Evolutionary conservation across 2,888 invertebrate genomes (phyloP), one percentile per base, ranked within the genome.

Genomic region (Cryptocephalus moraei): DNA sequence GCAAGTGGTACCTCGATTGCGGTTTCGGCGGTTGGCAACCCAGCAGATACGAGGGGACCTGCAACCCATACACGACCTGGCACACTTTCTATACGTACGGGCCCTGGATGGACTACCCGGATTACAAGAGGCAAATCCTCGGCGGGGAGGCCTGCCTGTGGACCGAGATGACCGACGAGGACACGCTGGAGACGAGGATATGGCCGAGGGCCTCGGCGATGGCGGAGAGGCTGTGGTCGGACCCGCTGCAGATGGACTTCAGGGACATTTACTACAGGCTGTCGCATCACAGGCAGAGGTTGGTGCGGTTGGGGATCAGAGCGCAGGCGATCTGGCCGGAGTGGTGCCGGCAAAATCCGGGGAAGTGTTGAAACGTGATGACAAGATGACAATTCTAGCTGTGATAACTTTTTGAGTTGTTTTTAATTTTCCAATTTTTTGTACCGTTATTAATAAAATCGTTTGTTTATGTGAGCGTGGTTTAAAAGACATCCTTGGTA

Each of bases 1-100:
- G 88, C 63, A 83, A 85, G 10, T 86, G 86, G 86, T 90, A 89
- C 69, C 74, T 90, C 53, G 89, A 90, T 67, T 90, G 90, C 63
- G 90, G 90, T 1, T 88, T 85, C 65, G 88, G 87, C 0, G 82
- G 81, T 52, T 90, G 89, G 89, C 76, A 85, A 38, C 81, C 85
- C 57, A 79, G 78, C 40, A 50, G 79, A 43, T 80, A 81, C 1
- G 82, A 83, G 58, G 86, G 85, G 1, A 84, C 86, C 58, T 90
- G 90, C 65, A 84, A 86, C 8, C 88, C 89, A 10, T 90, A 88
- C 67, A 81, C 84, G 43, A 82, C 84, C 42, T 90, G 90, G 90
- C 86, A 87, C 66, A 83, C 81, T 56, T 79, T 88, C 44, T 90
- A 90, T 69, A 82, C 82, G 65, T 87, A 88, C 66, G 74, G 82